A percentile compares a stretch with the other conserved stretches of the same genome.
Conservation (phyloP, 2,113 vertebrate genomes). For the Lates calcarifer region DNA sequence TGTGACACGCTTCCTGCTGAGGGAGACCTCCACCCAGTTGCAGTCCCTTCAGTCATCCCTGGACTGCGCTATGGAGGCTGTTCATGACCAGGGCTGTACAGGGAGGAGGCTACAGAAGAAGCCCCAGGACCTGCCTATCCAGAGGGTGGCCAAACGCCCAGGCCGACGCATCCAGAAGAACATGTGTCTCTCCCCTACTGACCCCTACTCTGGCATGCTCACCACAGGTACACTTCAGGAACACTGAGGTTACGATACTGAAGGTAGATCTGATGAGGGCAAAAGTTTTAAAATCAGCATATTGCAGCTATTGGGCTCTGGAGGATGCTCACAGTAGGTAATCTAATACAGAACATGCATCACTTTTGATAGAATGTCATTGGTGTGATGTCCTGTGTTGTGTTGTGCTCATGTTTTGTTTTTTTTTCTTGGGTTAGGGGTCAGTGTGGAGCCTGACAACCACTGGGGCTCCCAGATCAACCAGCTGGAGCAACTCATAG, state of each 20-base stretch:
- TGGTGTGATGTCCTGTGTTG: background rate
- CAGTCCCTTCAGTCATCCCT: constrained; percentile 94
- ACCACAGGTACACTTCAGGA: constrained; percentile 72
- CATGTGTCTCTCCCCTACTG: constrained; percentile 88
- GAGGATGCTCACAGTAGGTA: background rate
- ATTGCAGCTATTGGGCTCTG: background rate
- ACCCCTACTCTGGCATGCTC: constrained; percentile 87
- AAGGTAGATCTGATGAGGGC: background rate
- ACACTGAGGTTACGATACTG: background rate
- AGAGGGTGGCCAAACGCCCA: constrained; percentile 83
- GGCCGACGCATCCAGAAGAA: constrained; percentile 90
- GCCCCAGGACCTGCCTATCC: constrained; percentile 74
- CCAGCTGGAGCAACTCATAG: constrained; percentile 93
- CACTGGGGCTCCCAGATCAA: constrained; percentile 94
- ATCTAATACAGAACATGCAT: background rate
- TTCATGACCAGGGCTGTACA: constrained; percentile 89
- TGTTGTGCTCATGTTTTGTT: constrained; percentile 35
- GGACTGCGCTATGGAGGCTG: constrained; percentile 92
- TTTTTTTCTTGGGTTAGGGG: constrained; percentile 79
- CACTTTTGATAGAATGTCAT: background rate
- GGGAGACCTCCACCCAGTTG: constrained; percentile 94
- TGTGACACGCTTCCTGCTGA: constrained; percentile 94
- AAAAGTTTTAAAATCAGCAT: background rate
- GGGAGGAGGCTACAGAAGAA: constrained; percentile 79
- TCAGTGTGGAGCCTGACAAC: constrained; percentile 88